A percentile compares a stretch with the other conserved stretches of the same genome.
Evolutionary conservation across 2,797 vertebrate genomes (phyloP).

Genomic region (Cottoperca gobio): DNA sequence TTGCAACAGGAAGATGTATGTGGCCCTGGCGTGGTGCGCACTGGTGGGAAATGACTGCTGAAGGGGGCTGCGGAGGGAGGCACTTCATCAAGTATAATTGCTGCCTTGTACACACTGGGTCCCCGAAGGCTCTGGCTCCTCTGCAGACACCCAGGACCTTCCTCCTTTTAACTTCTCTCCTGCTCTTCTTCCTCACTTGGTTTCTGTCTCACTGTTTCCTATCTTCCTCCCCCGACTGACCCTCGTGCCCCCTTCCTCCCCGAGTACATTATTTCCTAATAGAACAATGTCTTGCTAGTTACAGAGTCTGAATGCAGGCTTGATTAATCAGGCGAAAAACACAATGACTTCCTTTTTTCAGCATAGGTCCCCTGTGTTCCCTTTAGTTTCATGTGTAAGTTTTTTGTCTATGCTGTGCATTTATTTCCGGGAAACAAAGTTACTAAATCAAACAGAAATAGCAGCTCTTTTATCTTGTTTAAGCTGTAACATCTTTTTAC

Average conservation of each 20-base stretch:
- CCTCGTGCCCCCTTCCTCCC: conserved; percentile 35
- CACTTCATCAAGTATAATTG: conserved; percentile 87
- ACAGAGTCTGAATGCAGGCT: conserved; percentile 45
- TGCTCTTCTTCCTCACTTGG: conserved; percentile 39
- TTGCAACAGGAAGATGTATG: conserved; percentile 77
- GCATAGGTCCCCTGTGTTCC: conserved; percentile 57
- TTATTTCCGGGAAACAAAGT: conserved; percentile 65
- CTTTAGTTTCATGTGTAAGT: conserved; percentile 26
- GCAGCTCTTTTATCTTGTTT: conserved; percentile 64
- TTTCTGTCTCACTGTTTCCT: conserved; percentile 18
- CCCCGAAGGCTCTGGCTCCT: conserved; percentile 73
- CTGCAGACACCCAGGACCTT: conserved; percentile 64
- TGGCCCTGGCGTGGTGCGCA: conserved; percentile 66
- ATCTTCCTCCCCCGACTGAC: conserved; percentile 26
- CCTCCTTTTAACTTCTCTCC: conserved; percentile 48
- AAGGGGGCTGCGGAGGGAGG: conserved; percentile 69
- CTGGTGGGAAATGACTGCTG: conserved; percentile 79
- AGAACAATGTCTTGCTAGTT: conserved; percentile 53
- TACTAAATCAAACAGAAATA: conserved; percentile 66
- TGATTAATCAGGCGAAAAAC: conserved; percentile 74
- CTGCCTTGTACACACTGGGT: conserved; percentile 79
- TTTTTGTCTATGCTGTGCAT: conserved; percentile 63
- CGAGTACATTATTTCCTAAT: conserved; percentile 57
- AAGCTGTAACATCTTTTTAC: conserved; percentile 52
- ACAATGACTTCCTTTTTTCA: conserved; percentile 61